Evolutionary conservation across 2,888 invertebrate species (phyloP), one percentile per base, ranked within the genome.

Genomic region (Athripsodes cinereus): DNA sequence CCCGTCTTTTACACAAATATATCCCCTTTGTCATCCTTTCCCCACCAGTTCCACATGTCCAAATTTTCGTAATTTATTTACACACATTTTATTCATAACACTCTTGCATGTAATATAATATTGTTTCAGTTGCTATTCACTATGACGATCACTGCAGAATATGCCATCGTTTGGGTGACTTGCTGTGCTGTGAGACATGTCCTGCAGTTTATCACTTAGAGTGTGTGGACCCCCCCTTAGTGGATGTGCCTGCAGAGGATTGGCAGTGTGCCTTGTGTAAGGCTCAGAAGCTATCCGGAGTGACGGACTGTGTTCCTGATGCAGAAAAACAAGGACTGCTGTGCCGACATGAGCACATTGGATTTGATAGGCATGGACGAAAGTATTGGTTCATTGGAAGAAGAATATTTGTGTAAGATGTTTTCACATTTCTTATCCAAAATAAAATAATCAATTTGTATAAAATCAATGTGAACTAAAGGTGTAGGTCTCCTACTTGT

Each of bases 331-430:
- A 92, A 71, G 96, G 96, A 1, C 81, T 94, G 62, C 78, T 96
- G 22, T 92, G 93, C 70, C 82, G 98, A 48, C 96, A 97, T 71
- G 96, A 96, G 71, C 91, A 91, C 67, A 77, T 99, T 47, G 99
- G 99, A 1, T 90, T 88, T 72, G 99, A 99, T 74, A 81, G 99
- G 64, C 94, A 96, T 76, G 96, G 96, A 13, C 81, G 98, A 67
- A 96, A 96, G 70, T 99, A 97, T 76, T 99, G 96, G 93, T 99
- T 99, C 73, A 84, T 98, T 54, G 88, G 87, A 55, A 81, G 99
- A 55, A 81, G 99, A 67, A 83, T 99, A 68, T 89, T 98, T 78
- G 86, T 98, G 94, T 95, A 82, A 86, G 52, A 48, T 47, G 5
- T 8, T 46, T 18, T 11, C n/a, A 16, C n/a, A n/a, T n/a, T n/a